Evolutionary conservation across 2,888 invertebrate genomes (phyloP), one percentile per base, ranked within the genome.

Genomic region (Noctua janthina): DNA sequence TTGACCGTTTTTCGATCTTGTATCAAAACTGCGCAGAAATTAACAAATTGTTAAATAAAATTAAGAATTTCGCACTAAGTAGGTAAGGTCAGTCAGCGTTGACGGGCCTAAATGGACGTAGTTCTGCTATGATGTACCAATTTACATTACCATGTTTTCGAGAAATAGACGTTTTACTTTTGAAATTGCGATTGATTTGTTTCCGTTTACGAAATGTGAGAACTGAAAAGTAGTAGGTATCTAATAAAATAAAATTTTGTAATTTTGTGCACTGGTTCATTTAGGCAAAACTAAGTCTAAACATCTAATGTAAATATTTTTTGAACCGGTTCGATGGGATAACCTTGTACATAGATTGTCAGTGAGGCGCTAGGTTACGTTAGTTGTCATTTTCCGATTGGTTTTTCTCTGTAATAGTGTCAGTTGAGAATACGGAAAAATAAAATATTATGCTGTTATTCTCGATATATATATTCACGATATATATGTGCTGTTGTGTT

Each of bases 311-410:
- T 59, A 56, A 43, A 83, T 72, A 56, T 29, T 59, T 59, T 46
- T 64, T 43, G 11, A 54, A 35, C 46, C 20, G 51, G 13, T 56
- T 62, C 54, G 64, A 68, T 35, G 23, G 39, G 1, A 23, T 75
- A 64, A 64, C 46, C 43, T 59, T 77, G 73, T 66, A 66, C 66
- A 66, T 66, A 67, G 74, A 82, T 64, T 56, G 29, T 77, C 56
- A 59, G 17, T 77, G 43, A 51, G 49, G 76, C 59, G 39, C 76
- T 62, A 49, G 59, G 78, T 78, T n/a, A 39, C 7, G 49, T 20
- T 78, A 20, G 20, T 20, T 15, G 10, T 3, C 3, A 29, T n/a
- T 17, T 51, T 29, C 39, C 51, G 39, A 20, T 77, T 20, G 1
- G 20, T 20, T 73, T 39, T 13, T 17, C 11, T 72, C 23, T 74